Conservation (phyloP, 2,113 vertebrate species). For the Vireo altiloquus region DNA sequence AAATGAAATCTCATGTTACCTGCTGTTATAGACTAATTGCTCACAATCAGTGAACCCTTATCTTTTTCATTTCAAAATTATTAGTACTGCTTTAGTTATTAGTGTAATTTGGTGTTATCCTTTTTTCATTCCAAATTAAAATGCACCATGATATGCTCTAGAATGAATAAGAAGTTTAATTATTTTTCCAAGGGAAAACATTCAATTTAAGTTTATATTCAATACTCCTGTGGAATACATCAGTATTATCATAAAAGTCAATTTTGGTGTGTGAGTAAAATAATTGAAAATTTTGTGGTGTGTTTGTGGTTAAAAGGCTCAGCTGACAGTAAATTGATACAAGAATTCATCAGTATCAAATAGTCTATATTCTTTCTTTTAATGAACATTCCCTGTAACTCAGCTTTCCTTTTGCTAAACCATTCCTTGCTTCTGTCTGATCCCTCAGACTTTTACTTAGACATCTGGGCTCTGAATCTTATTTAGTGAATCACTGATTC, state of each 20-base stretch:
- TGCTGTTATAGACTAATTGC: slow-evolving; percentile 54
- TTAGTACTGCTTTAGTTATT: slow-evolving; percentile 50
- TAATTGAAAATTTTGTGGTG: not conserved
- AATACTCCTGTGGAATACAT: not conserved
- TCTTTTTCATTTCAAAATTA: slow-evolving; percentile 48
- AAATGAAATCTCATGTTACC: slow-evolving; percentile 41
- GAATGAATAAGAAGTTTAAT: slow-evolving; percentile 41
- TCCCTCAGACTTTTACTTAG: not conserved
- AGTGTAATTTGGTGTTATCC: slow-evolving; percentile 11
- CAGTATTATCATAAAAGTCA: not conserved
- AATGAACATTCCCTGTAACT: not conserved
- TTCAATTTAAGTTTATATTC: slow-evolving; percentile 15
- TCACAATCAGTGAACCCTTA: slow-evolving; percentile 35
- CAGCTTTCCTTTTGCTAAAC: not conserved
- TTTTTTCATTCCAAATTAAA: slow-evolving; percentile 43
- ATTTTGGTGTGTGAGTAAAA: not conserved
- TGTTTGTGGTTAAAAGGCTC: not conserved
- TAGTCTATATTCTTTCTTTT: not conserved
- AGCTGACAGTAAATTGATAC: not conserved
- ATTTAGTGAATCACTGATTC: not conserved
- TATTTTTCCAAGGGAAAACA: slow-evolving; percentile 54
- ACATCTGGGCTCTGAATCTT: not conserved
- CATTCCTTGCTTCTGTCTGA: not conserved
- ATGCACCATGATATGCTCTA: not conserved
- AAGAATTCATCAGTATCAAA: not conserved